phyloP scores from a whole-genome alignment of 2,797 vertebrate genomes.

The Ctenosaura bakeri region DNA sequence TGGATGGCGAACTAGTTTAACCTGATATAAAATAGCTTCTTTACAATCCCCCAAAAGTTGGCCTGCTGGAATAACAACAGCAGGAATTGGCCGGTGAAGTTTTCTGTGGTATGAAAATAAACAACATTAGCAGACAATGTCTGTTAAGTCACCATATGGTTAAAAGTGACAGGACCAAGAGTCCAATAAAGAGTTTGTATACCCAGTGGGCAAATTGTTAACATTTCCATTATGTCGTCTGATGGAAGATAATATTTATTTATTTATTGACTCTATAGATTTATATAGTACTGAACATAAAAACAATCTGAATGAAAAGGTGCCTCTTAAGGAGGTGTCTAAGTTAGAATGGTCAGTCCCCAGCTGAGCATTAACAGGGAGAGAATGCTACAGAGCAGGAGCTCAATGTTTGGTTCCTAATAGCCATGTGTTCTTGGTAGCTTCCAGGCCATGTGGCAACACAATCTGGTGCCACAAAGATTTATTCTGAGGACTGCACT shows the following conservation, averaged over 20 bases:
- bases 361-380: too few species aligned
- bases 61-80: neutral
- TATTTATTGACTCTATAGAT: too few species aligned
- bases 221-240: slow-evolving; percentile 43
- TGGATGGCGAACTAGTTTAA: neutral
- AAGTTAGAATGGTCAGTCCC: too few species aligned
- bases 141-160: neutral
- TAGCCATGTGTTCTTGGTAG: too few species aligned
- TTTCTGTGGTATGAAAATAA: neutral
- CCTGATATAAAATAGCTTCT: slow-evolving; percentile 13
- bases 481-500: too few species aligned
- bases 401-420: too few species aligned
- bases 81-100: neutral
- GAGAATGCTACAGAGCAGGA: too few species aligned
- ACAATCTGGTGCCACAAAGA: too few species aligned
- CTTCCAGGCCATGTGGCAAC: too few species aligned
- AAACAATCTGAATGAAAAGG: too few species aligned
- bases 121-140: neutral
- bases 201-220: neutral
- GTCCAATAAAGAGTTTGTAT: neutral
- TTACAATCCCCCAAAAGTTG: neutral
- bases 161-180: neutral
- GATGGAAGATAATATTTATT: neutral
- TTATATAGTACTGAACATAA: too few species aligned
- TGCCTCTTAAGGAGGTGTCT: too few species aligned